Conservation (phyloP, 2,113 vertebrate genomes). For the Eudorcas thomsonii region DNA sequence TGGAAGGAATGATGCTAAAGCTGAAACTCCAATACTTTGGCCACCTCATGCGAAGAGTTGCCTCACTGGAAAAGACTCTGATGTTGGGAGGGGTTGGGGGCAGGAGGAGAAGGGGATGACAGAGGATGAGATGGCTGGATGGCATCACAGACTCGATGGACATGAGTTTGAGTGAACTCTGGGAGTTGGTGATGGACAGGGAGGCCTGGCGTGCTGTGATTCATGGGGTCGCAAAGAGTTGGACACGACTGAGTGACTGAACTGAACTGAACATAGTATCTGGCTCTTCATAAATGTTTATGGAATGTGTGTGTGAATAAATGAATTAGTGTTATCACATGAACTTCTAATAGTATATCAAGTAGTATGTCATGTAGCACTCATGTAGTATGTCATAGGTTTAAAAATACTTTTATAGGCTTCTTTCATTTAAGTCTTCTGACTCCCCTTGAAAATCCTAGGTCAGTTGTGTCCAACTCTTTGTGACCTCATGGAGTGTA, state of each 20-base stretch:
- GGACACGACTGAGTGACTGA: too few species aligned
- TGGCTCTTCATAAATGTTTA: background rate
- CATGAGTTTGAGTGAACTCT: fast-evolving
- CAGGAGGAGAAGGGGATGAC: too few species aligned
- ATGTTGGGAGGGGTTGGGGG: too few species aligned
- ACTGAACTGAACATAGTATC: background rate
- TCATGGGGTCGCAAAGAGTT: too few species aligned
- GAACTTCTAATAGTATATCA: background rate
- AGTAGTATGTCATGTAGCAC: background rate
- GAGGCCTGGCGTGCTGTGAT: too few species aligned
- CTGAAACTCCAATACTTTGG: too few species aligned
- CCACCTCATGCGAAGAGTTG: too few species aligned
- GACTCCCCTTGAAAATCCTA: background rate
- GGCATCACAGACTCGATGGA: too few species aligned
- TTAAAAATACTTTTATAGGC: background rate
- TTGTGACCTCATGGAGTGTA: background rate
- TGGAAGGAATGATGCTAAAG: too few species aligned
- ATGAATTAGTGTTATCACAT: background rate
- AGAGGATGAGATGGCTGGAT: too few species aligned
- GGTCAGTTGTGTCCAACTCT: background rate
- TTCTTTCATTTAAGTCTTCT: background rate
- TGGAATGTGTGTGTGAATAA: background rate
- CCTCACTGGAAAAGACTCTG: too few species aligned
- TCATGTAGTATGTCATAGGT: background rate
- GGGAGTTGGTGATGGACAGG: too few species aligned